A percentile compares a stretch with the other conserved stretches of the same genome.
Evolutionary conservation across 2,888 invertebrate species (phyloP).

Genomic region (Drosophila aldrichi): DNA sequence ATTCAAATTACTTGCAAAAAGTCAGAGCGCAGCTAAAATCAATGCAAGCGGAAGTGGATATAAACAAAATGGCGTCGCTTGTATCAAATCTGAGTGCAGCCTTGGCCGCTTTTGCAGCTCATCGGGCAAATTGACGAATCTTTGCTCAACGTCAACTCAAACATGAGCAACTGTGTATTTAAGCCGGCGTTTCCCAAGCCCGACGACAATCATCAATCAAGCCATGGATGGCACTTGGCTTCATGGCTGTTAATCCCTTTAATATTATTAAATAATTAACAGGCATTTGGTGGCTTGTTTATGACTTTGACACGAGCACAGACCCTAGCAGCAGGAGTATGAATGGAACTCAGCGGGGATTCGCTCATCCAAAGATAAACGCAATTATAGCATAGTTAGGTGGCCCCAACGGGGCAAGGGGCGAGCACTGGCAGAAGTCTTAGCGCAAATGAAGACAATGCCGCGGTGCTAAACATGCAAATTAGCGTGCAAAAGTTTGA

Average conservation of each 20-base stretch:
- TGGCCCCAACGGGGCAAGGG: conserved; percentile 10
- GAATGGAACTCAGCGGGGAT: conserved; percentile 57
- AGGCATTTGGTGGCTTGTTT: conserved; percentile 71
- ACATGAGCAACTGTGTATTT: conserved; percentile 15
- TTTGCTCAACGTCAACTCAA: conserved; percentile 29
- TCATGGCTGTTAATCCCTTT: conserved; percentile 66
- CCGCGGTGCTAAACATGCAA: conserved; percentile 74
- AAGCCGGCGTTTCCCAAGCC: too few relatives aligned
- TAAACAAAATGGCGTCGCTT: conserved; percentile 28
- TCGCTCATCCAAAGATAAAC: conserved; percentile 77
- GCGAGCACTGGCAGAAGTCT: not conserved
- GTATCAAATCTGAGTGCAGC: conserved; percentile 11
- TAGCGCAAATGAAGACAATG: conserved; percentile 61
- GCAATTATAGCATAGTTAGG: conserved; percentile 70
- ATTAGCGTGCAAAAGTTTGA: conserved; percentile 70
- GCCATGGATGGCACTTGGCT: conserved; percentile 17
- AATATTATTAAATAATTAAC: conserved; percentile 79
- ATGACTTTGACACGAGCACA: conserved; percentile 52
- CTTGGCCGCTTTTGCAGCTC: conserved; percentile 46
- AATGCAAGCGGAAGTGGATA: conserved; percentile 44
- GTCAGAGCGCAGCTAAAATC: conserved; percentile 31
- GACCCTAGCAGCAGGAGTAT: conserved; percentile 26
- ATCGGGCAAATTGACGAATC: conserved; percentile 49
- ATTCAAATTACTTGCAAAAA: conserved; percentile 69
- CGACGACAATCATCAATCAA: conserved; percentile 54